Percentiles rank a stretch among this genome's conserved stretches.
These are phyloP conservation scores for Mamestra configurata DNA, from an alignment of 1,140 invertebrate species.

Conservation along the genomic window DNA sequence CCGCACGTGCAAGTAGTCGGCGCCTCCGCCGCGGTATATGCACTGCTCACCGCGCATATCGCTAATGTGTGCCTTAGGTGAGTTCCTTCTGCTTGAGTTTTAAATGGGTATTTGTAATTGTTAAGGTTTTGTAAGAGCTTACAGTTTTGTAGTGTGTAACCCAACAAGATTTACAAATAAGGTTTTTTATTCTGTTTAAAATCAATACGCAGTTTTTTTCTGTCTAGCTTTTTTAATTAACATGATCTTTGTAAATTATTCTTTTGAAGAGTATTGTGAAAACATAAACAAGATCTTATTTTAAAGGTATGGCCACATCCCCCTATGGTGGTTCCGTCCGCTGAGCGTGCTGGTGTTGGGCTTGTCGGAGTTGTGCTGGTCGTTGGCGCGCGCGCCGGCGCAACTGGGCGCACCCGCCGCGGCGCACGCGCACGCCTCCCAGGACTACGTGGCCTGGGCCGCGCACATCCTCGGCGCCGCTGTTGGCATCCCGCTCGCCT, in stretches of 20 bases:
- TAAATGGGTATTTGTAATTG: no score
- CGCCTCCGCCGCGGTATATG: constrained; percentile 98
- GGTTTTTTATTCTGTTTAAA: no score
- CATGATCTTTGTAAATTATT: no score
- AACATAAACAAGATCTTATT: not conserved
- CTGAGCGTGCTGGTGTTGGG: constrained; percentile 89
- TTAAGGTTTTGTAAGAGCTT: no score
- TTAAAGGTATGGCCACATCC: constrained; percentile 74
- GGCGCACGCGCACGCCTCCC: constrained; percentile 74
- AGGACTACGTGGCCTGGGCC: constrained; percentile 91
- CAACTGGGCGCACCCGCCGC: constrained; percentile 76
- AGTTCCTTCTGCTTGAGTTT: not conserved
- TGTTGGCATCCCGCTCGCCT: constrained; percentile 93
- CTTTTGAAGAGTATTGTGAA: not conserved
- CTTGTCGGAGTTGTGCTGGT: constrained; percentile 78
- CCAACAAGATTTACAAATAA: no score
- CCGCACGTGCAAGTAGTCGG: constrained; percentile 94
- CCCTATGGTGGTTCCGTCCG: constrained; percentile 82
- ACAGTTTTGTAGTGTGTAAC: no score
- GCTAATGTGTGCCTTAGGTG: constrained; percentile 93
- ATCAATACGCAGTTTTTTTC: no score
- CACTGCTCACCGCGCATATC: constrained; percentile 96
- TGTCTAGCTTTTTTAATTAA: no score
- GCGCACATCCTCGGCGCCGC: constrained; percentile 94
- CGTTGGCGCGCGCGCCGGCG: constrained; percentile 83